Conservation (phyloP, 2,888 invertebrate species). For the Pyrocoelia pectoralis region DNA sequence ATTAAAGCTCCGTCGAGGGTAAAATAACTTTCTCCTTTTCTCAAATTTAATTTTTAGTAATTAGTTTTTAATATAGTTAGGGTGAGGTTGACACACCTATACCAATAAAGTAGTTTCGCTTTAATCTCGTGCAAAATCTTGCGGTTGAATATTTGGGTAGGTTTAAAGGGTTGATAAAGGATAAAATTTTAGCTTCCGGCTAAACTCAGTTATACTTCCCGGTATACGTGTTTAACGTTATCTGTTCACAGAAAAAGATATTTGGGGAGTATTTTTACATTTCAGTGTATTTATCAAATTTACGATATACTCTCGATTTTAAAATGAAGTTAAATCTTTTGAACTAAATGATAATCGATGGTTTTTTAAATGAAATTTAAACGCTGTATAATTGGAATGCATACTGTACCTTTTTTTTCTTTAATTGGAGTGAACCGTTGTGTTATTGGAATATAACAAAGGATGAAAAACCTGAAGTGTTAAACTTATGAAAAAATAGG, state of each 20-base stretch:
- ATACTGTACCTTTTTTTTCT: too few species aligned
- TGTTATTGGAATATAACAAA: too few species aligned
- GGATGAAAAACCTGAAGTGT: too few species aligned
- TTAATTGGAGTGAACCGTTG: too few species aligned
- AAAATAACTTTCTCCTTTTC: conserved; percentile 8
- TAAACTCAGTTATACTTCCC: conserved; percentile 19
- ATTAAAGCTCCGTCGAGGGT: conserved; percentile 2
- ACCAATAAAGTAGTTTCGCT: background rate
- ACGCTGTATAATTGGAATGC: too few species aligned
- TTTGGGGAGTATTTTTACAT: background rate
- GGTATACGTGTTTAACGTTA: conserved; percentile 14
- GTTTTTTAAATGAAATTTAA: too few species aligned
- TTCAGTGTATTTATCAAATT: background rate
- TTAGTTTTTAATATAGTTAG: background rate
- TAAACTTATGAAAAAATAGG: too few species aligned
- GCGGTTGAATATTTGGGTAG: conserved; percentile 1
- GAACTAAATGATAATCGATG: background rate
- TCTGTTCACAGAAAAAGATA: conserved; percentile 7
- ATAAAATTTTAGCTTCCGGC: conserved; percentile 20
- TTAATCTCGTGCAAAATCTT: background rate
- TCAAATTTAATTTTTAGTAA: conserved; percentile 6
- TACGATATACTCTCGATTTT: background rate
- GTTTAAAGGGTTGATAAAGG: conserved; percentile 14
- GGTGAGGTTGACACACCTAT: background rate
- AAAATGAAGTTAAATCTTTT: background rate